Conservation (phyloP, 2,113 vertebrate genomes). For the Nanorana parkeri region DNA sequence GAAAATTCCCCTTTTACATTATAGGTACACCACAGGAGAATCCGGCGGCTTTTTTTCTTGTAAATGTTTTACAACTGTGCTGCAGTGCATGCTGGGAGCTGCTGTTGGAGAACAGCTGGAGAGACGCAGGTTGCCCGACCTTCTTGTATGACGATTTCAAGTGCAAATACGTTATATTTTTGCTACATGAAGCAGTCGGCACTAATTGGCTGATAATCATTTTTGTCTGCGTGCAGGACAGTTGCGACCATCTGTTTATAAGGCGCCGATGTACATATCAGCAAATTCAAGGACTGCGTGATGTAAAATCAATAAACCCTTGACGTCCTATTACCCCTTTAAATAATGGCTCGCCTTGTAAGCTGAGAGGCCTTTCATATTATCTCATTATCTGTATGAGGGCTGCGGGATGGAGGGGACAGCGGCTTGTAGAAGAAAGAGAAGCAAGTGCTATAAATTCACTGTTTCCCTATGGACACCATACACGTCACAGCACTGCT, state of each 20-base stretch:
- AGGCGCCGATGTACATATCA: not conserved
- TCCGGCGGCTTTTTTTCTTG: too few relatives aligned
- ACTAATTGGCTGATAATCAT: not conserved
- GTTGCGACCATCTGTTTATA: not conserved
- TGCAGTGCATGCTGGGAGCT: too few relatives aligned
- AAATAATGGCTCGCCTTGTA: not conserved
- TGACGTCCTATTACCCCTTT: not conserved
- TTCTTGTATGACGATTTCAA: not conserved
- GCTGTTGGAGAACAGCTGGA: not conserved
- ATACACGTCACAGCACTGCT: not conserved
- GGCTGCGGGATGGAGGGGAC: not conserved
- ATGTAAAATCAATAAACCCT: slow-evolving; percentile 22
- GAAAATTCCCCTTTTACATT: too few relatives aligned
- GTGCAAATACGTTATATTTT: not conserved
- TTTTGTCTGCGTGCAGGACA: not conserved
- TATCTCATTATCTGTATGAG: slow-evolving; percentile 8
- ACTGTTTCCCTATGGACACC: not conserved
- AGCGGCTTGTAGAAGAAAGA: too few relatives aligned
- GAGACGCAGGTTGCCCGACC: not conserved
- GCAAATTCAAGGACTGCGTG: slow-evolving; percentile 16
- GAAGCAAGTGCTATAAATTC: not conserved
- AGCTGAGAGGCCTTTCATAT: not conserved
- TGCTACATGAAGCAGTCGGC: not conserved
- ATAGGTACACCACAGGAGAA: too few relatives aligned
- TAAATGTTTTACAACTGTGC: too few relatives aligned